Percentiles rank a stretch among this genome's conserved stretches.
phyloP scores from a whole-genome alignment of 1,140 invertebrate genomes.

The Homarus americanus region DNA sequence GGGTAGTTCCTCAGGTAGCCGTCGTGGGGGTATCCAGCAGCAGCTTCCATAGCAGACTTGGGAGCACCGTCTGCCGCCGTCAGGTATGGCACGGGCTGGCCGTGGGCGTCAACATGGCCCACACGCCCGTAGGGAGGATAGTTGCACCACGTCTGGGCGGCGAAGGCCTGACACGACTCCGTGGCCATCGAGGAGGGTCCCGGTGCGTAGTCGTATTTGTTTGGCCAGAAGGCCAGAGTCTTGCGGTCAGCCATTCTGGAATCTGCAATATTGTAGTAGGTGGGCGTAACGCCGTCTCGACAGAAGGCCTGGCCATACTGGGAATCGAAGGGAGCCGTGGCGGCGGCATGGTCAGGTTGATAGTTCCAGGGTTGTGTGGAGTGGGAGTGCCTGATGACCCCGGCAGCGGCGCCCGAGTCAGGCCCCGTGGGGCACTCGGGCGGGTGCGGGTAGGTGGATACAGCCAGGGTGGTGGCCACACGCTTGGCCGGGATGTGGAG shows the following conservation, averaged over 20 bases:
- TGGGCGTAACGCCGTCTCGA: conserved; percentile 80
- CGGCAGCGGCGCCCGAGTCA: conserved; percentile 80
- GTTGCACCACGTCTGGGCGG: conserved; percentile 85
- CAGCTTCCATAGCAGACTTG: conserved; percentile 83
- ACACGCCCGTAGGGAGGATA: conserved; percentile 81
- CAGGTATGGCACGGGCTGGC: conserved; percentile 77
- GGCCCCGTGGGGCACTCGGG: conserved; percentile 80
- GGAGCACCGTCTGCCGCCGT: conserved; percentile 80
- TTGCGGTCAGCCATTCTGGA: conserved; percentile 75
- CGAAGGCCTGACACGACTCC: conserved; percentile 85
- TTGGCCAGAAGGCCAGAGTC: conserved; percentile 86
- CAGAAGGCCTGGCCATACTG: conserved; percentile 81
- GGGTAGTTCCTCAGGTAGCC: conserved; percentile 87
- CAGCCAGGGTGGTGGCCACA: conserved; percentile 79
- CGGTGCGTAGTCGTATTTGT: conserved; percentile 78
- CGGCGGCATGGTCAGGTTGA: conserved; percentile 80
- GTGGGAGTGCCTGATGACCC: conserved; percentile 87
- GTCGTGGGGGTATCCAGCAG: conserved; percentile 84
- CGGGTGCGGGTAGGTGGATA: conserved; percentile 77
- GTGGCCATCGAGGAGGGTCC: conserved; percentile 80
- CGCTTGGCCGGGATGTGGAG: conserved; percentile 91
- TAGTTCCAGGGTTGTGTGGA: conserved; percentile 84
- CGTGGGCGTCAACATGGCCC: conserved; percentile 77
- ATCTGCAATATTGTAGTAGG: conserved; percentile 85
- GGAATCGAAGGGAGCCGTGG: conserved; percentile 80